Evolutionary conservation across 2,888 invertebrate genomes (phyloP).

Genomic region (Leptothorax acervorum): DNA sequence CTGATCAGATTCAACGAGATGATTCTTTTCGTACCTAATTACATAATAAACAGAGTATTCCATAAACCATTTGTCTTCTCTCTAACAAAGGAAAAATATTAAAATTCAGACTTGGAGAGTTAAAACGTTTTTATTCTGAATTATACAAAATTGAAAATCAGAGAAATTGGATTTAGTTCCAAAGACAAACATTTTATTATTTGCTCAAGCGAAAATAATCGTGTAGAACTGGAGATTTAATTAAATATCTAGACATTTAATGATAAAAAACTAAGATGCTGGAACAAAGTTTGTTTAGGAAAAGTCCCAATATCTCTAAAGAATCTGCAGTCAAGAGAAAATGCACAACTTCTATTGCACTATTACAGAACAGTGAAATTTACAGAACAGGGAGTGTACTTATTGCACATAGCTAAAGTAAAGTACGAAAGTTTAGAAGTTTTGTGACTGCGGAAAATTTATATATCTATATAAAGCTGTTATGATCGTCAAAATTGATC

Average conservation of each 20-base stretch:
- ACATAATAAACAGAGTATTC: neutral
- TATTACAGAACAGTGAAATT: neutral
- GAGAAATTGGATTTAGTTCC: neutral
- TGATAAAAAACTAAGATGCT: neutral
- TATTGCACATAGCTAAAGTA: neutral
- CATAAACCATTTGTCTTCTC: neutral
- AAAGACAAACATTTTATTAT: neutral
- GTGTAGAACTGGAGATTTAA: neutral
- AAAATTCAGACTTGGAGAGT: neutral
- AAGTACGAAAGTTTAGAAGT: constrained; percentile 6
- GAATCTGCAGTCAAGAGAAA: neutral
- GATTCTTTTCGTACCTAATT: neutral
- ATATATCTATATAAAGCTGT: neutral
- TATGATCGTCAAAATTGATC: neutral
- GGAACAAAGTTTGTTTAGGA: constrained; percentile 2
- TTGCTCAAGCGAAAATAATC: neutral
- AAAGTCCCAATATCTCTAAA: constrained; percentile 6
- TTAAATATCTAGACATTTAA: constrained; percentile 9
- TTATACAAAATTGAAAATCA: neutral
- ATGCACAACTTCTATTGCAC: neutral
- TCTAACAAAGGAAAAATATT: neutral
- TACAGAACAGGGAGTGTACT: neutral
- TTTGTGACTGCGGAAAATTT: neutral
- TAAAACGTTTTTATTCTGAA: neutral
- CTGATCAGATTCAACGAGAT: neutral